These are phyloP conservation scores for Temnothorax nylanderi DNA, from an alignment of 1,140 invertebrate genomes.

Conservation along the genomic window DNA sequence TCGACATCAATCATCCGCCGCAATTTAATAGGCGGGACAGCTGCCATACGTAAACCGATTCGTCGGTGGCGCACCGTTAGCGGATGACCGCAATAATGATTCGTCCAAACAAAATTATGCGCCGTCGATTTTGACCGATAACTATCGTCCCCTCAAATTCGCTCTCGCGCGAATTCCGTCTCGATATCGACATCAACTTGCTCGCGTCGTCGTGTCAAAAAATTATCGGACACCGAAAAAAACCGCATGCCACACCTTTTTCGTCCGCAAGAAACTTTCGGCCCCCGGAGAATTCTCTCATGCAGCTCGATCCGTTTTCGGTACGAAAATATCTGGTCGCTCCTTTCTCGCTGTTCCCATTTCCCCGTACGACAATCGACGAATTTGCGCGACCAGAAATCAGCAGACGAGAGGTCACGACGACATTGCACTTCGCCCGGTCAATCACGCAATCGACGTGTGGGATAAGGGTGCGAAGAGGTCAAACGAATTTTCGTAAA, in stretches of 20 bases:
- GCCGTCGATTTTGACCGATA: conserved; percentile 64
- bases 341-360: conserved; percentile 17
- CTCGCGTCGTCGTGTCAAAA: conserved; percentile 1
- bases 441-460: neutral
- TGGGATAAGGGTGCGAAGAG: neutral
- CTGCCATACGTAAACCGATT: conserved; percentile 67
- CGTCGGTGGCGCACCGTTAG: conserved; percentile 55
- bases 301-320: neutral
- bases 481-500: neutral
- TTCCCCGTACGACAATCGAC: neutral
- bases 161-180: neutral
- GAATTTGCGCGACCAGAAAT: conserved; percentile 4
- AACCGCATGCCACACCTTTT: neutral
- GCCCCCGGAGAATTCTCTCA: neutral
- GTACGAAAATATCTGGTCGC: neutral
- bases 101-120: conserved; percentile 78
- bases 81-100: conserved; percentile 76
- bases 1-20: conserved; percentile 67
- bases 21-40: conserved; percentile 67
- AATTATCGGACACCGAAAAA: conserved; percentile 21
- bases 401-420: neutral
- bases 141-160: conserved; percentile 53
- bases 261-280: conserved; percentile 18
- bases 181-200: neutral
- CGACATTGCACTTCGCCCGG: neutral